Conservation (phyloP, 2,113 vertebrate species). For the Rana temporaria region DNA sequence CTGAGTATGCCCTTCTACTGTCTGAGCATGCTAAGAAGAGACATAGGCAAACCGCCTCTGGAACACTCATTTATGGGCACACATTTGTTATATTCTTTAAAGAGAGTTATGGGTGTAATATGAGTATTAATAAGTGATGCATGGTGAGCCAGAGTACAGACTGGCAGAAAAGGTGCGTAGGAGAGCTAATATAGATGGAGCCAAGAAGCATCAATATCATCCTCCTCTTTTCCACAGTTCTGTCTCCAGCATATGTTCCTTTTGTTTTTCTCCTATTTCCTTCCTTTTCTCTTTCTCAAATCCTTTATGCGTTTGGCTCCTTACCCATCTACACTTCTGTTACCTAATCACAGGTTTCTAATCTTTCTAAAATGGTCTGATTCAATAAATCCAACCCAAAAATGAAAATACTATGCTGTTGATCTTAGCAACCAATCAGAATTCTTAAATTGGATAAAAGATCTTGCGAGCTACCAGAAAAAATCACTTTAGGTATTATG, state of each 20-base stretch:
- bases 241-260: conserved; percentile 4
- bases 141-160: conserved; percentile 17
- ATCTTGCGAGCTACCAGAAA: too few species aligned
- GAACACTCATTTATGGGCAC: too few species aligned
- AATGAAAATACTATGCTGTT: not conserved
- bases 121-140: not conserved
- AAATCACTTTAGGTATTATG: too few species aligned
- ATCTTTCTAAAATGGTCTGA: too few species aligned
- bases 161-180: conserved; percentile 30
- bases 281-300: not conserved
- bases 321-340: too few species aligned
- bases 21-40: too few species aligned
- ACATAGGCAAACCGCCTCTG: too few species aligned
- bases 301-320: conserved; percentile 1
- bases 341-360: too few species aligned
- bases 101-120: conserved; percentile 11
- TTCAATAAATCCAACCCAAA: not conserved
- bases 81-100: conserved; percentile 17
- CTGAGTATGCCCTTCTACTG: too few species aligned
- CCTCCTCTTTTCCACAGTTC: conserved; percentile 11
- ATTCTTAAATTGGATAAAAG: too few species aligned
- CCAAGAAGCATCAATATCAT: conserved; percentile 43
- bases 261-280: conserved; percentile 3
- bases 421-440: too few species aligned
- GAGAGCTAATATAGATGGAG: conserved; percentile 5